Conservation (phyloP, 2,797 vertebrate genomes). For the Spea hammondii region DNA sequence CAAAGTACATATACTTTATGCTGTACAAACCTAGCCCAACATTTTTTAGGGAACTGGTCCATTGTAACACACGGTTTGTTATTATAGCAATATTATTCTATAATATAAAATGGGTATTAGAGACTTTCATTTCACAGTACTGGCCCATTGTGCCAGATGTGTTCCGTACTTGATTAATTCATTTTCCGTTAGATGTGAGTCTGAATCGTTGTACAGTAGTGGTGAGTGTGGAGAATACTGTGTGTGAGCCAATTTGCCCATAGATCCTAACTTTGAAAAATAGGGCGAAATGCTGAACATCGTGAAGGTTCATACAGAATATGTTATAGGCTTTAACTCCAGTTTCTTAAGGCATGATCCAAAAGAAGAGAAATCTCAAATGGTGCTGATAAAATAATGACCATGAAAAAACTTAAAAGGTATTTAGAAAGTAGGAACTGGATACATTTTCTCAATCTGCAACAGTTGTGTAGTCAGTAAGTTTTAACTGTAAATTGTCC, state of each 20-base stretch:
- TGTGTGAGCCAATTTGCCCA: slow-evolving; percentile 15
- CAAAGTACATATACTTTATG: background rate
- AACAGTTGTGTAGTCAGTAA: slow-evolving; percentile 26
- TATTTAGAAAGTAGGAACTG: slow-evolving; percentile 13
- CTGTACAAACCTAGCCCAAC: slow-evolving; percentile 1
- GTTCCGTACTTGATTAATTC: slow-evolving; percentile 24
- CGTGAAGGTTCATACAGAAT: background rate
- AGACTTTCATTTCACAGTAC: background rate
- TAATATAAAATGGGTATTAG: no score
- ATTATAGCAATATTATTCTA: no score
- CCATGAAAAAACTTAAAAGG: slow-evolving; percentile 5
- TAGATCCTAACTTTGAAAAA: slow-evolving; percentile 29
- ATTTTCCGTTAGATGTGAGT: slow-evolving; percentile 28
- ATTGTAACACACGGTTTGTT: no score
- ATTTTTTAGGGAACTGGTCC: no score
- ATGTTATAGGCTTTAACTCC: slow-evolving; percentile 26
- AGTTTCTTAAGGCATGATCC: slow-evolving; percentile 36
- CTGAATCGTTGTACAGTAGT: slow-evolving; percentile 28
- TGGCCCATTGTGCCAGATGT: slow-evolving; percentile 31
- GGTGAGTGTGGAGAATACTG: slow-evolving; percentile 10
- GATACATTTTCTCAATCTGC: background rate
- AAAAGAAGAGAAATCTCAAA: slow-evolving; percentile 29
- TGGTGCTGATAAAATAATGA: slow-evolving; percentile 36
- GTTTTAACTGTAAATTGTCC: slow-evolving; percentile 22
- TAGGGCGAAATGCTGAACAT: slow-evolving; percentile 25